Conservation (phyloP, 2,113 vertebrate species). For the Bubalus kerabau region DNA sequence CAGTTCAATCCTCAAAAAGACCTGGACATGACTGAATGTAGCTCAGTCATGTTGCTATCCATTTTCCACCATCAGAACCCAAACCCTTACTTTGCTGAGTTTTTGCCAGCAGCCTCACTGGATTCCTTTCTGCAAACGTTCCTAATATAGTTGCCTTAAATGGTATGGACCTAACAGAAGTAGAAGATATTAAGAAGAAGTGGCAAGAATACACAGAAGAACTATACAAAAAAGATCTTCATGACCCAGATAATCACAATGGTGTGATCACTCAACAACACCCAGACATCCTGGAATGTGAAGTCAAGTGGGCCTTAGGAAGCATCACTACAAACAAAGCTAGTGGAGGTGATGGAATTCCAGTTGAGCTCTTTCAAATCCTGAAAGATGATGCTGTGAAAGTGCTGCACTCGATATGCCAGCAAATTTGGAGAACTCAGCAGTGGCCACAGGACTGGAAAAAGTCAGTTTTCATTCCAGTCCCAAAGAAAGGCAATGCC, state of each 20-base stretch:
- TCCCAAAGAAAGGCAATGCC: neutral
- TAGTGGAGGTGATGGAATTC: neutral
- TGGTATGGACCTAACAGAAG: no score
- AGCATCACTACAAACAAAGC: neutral
- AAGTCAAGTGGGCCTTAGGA: neutral
- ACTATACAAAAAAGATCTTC: neutral
- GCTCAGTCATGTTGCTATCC: no score
- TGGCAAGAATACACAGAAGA: no score
- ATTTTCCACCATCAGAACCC: no score
- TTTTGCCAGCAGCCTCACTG: no score
- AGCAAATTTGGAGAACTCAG: neutral
- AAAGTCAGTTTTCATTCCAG: neutral
- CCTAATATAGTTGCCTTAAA: no score
- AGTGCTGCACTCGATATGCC: neutral
- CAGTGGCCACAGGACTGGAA: neutral
- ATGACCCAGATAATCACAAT: neutral
- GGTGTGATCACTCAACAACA: neutral
- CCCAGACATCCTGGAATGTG: neutral
- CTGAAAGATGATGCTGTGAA: neutral
- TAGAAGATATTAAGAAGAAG: no score
- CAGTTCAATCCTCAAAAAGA: neutral
- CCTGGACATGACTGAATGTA: neutral
- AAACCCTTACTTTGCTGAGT: no score
- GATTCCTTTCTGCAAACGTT: no score
- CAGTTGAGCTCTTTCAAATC: neutral